Evolutionary conservation across 2,113 vertebrate genomes (phyloP), one percentile per base, ranked within the genome.

Genomic region (Scartelaos histophorus): DNA sequence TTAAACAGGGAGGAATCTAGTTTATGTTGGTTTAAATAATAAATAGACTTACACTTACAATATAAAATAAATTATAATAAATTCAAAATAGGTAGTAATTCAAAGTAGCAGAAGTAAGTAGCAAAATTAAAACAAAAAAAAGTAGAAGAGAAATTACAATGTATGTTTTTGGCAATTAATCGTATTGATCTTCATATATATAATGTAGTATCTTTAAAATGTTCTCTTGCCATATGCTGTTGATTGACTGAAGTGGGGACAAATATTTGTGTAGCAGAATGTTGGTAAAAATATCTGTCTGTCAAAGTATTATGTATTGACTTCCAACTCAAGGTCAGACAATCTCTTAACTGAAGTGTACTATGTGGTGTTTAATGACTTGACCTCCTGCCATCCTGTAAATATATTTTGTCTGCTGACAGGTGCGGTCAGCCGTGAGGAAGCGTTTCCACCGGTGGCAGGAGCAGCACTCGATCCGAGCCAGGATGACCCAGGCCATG

Each of bases 391-490:
- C 11, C 24, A 21, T 51, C 17, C 49, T 0, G 43, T 47, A 11
- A 24, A 72, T 65, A 24, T 7, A 43, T 45, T 29, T 56, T 67
- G 35, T 51, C 13, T 16, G 7, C 9, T 21, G 25, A 0, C 90
- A 98, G 97, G 97, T 98, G 73, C 95, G 96, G 0, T 97, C 96
- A 0, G 96, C 96, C 0, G 92, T 95, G 0, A 93, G 96, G 84
- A 98, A 98, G 84, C 93, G 95, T 0, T 98, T 96, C 94, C 96
- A 96, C 83, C 95, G 95, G 0, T 98, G 97, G 96, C 96, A 98
- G 91, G 97, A 98, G 94, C 97, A 96, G 66, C 96, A 98, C 76
- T 97, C 96, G 1, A 94, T 98, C 89, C 94, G 96, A 0, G 94
- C 94, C 69, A 86, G 95, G 0, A 94, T 97, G 86, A 96, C 95